These are phyloP conservation scores for Anodontia alba DNA, from an alignment of 2,888 invertebrate genomes.

Conservation along the genomic window DNA sequence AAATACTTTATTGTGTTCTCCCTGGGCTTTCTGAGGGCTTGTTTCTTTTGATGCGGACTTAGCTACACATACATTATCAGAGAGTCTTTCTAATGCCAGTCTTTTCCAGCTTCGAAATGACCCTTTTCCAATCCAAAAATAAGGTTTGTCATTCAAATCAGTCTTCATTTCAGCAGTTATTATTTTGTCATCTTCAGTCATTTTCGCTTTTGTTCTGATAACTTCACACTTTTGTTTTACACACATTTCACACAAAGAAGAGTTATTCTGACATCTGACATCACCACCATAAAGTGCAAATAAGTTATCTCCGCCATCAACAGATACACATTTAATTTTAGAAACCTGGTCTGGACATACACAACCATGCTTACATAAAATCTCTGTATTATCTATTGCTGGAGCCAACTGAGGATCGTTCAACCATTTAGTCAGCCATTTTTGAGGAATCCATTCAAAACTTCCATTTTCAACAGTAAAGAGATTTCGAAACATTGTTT, in stretches of 20 bases:
- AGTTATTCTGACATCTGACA: conserved; percentile 83
- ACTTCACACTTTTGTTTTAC: conserved; percentile 86
- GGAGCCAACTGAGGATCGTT: conserved; percentile 81
- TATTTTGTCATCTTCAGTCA: conserved; percentile 86
- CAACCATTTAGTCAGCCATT: conserved; percentile 87
- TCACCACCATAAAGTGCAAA: conserved; percentile 86
- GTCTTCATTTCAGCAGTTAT: conserved; percentile 85
- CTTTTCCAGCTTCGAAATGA: conserved; percentile 87
- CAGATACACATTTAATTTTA: conserved; percentile 66
- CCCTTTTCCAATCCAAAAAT: conserved; percentile 87
- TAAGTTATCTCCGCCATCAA: conserved; percentile 84
- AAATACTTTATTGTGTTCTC: background rate
- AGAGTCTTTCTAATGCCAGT: conserved; percentile 82
- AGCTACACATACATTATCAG: conserved; percentile 37
- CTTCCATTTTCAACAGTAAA: conserved; percentile 22
- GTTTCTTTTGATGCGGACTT: background rate
- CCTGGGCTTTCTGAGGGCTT: conserved; percentile 12
- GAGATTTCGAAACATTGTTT: conserved; percentile 67
- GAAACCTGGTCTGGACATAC: conserved; percentile 52
- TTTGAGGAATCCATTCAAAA: conserved; percentile 86
- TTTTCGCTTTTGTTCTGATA: conserved; percentile 85
- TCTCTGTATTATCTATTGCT: conserved; percentile 85
- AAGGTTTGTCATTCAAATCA: conserved; percentile 70
- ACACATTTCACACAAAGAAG: conserved; percentile 85
- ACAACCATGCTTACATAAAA: conserved; percentile 84